Conservation (phyloP, 2,888 invertebrate genomes). For the Shargacucullia verbasci region DNA sequence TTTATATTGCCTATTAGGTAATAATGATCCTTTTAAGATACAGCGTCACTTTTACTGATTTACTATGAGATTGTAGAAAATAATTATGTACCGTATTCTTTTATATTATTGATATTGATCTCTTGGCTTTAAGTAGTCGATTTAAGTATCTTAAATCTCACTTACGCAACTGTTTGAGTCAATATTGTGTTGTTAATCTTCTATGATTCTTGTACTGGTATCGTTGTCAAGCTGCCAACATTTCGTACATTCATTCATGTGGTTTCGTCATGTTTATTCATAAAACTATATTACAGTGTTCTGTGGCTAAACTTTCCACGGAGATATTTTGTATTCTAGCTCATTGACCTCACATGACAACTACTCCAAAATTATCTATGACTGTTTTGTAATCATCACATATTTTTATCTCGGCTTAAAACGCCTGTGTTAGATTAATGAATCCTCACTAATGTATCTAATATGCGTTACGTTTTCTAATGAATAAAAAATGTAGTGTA, state of each 20-base stretch:
- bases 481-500: slow-evolving; percentile 39
- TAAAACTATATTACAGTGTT: slow-evolving; percentile 22
- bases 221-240: slow-evolving; percentile 44
- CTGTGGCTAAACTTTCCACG: slow-evolving; percentile 25
- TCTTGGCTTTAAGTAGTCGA: slow-evolving; percentile 19
- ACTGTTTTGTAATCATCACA: background rate
- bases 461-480: slow-evolving; percentile 39
- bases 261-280: slow-evolving; percentile 54
- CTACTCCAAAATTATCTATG: slow-evolving; percentile 17
- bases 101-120: slow-evolving; percentile 41
- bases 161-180: slow-evolving; percentile 28
- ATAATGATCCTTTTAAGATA: slow-evolving; percentile 67
- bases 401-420: slow-evolving; percentile 7
- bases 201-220: slow-evolving; percentile 7
- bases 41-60: slow-evolving; percentile 51
- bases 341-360: slow-evolving; percentile 31
- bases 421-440: slow-evolving; percentile 4
- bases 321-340: slow-evolving; percentile 15
- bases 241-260: slow-evolving; percentile 50
- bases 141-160: slow-evolving; percentile 20
- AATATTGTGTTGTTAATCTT: slow-evolving; percentile 19
- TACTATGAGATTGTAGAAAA: slow-evolving; percentile 37
- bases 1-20: slow-evolving; percentile 57
- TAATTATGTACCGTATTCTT: slow-evolving; percentile 47
- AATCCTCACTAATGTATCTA: slow-evolving; percentile 17